phyloP scores from a whole-genome alignment of 2,888 invertebrate genomes.

The Spisula subtruncata region DNA sequence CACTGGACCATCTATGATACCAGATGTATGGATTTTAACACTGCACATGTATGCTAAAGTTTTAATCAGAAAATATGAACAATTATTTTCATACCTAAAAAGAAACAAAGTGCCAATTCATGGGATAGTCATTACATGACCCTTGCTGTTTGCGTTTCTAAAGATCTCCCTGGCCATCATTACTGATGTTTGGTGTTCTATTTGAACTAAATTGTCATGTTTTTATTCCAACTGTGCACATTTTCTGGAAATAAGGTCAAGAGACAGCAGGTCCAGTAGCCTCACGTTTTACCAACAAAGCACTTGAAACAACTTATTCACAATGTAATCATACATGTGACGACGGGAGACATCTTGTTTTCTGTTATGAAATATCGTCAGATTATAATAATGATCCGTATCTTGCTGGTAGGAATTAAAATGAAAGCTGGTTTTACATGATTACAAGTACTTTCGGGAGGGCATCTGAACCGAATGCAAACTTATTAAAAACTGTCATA shows the following conservation, averaged over 20 bases:
- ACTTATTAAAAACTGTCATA: neutral
- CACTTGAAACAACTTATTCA: neutral
- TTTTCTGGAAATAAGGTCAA: neutral
- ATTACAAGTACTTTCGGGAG: neutral
- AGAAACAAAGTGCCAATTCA: no score
- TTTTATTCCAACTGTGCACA: no score
- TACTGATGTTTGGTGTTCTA: no score
- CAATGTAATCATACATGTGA: neutral
- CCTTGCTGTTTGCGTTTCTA: no score
- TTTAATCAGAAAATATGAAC: no score
- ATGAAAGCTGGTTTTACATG: conserved; percentile 22
- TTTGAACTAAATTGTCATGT: no score
- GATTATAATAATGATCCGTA: neutral
- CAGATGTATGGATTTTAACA: no score
- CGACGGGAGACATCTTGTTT: neutral
- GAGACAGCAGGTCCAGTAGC: neutral
- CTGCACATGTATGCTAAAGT: no score
- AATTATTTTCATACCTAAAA: no score
- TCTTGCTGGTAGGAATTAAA: conserved; percentile 14
- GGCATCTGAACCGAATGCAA: neutral
- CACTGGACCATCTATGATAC: no score
- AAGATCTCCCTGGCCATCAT: no score
- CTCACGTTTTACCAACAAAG: neutral
- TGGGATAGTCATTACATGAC: no score
- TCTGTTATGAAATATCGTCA: neutral